These are phyloP conservation scores for Phaethornis superciliosus DNA, from an alignment of 2,113 vertebrate species.

Conservation along the genomic window DNA sequence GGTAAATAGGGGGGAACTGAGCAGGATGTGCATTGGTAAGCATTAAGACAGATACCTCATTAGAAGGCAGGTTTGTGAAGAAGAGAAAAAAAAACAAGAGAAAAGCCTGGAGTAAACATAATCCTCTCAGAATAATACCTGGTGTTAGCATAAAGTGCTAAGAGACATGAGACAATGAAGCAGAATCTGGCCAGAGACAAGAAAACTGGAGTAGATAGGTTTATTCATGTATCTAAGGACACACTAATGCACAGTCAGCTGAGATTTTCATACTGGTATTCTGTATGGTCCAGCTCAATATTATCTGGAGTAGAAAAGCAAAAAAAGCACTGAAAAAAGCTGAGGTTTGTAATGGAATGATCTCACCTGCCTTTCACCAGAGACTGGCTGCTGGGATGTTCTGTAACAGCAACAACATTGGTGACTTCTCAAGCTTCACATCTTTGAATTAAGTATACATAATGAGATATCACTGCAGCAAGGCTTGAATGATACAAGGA, in stretches of 20 bases:
- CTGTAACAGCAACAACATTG: neutral
- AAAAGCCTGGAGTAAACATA: neutral
- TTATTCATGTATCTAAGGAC: neutral
- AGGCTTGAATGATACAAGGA: neutral
- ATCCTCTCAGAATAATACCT: neutral
- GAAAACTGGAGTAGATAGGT: neutral
- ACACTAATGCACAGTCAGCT: neutral
- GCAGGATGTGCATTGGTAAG: neutral
- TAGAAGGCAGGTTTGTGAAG: neutral
- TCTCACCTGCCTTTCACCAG: neutral
- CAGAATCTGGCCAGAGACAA: neutral
- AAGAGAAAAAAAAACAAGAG: neutral
- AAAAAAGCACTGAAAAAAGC: neutral
- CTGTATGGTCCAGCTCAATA: neutral
- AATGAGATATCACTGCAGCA: neutral
- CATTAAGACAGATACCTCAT: neutral
- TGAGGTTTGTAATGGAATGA: neutral
- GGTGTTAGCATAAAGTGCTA: neutral
- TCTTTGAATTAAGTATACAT: neutral
- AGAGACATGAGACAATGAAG: neutral
- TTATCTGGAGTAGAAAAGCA: neutral
- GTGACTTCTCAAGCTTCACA: neutral
- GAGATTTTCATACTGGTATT: neutral
- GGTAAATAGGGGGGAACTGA: neutral
- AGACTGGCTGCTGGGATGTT: neutral